These are phyloP conservation scores for Peromyscus californicus DNA, from an alignment of 2,113 vertebrate genomes.

Conservation along the genomic window DNA sequence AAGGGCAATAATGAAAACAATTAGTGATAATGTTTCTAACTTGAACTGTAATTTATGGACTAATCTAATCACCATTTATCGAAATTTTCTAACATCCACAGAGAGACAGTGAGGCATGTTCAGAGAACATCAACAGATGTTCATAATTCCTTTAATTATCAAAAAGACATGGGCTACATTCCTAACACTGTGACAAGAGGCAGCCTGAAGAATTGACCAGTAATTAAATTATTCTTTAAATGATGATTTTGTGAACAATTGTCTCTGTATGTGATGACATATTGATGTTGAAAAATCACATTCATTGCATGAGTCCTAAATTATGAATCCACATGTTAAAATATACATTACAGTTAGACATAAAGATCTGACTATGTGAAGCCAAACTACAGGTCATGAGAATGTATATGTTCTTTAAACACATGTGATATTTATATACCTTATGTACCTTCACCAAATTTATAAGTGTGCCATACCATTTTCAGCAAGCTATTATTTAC, in stretches of 20 bases:
- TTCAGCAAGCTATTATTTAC: conserved; percentile 2
- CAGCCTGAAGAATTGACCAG: conserved; percentile 15
- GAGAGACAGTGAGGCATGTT: conserved; percentile 5
- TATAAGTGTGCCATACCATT: background rate
- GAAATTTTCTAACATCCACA: conserved; percentile 59
- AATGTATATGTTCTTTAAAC: conserved; percentile 20
- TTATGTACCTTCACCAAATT: conserved; percentile 50
- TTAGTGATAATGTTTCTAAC: conserved; percentile 58
- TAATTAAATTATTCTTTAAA: conserved; percentile 48
- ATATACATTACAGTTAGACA: background rate
- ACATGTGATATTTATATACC: background rate
- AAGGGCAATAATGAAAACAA: conserved; percentile 34
- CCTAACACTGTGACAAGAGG: conserved; percentile 7
- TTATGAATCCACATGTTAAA: background rate
- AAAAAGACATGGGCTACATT: conserved; percentile 50
- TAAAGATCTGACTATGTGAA: background rate
- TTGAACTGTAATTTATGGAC: conserved; percentile 57
- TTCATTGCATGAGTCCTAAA: background rate
- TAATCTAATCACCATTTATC: conserved; percentile 57
- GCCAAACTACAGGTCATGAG: conserved; percentile 24
- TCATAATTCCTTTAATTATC: conserved; percentile 74
- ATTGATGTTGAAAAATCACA: conserved; percentile 46
- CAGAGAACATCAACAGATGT: background rate
- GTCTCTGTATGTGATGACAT: conserved; percentile 10
- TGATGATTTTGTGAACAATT: conserved; percentile 35